Evolutionary conservation across 2,888 invertebrate genomes (phyloP).

Genomic region (Cantharis rustica): DNA sequence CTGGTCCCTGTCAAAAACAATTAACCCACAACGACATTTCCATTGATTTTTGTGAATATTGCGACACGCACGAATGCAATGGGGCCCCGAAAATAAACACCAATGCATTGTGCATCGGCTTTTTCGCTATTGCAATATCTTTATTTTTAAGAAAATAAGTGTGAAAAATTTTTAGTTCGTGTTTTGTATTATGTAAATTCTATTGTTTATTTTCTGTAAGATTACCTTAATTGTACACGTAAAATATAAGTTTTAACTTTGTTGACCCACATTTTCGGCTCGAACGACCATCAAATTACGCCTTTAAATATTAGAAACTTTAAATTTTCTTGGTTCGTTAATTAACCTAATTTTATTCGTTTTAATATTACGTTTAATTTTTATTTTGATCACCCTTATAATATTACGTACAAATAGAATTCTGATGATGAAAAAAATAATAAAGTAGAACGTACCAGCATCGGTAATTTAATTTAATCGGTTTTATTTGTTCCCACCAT

Average conservation of each 20-base stretch:
- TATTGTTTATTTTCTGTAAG: background rate
- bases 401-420: background rate
- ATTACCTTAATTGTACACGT: background rate
- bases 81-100: constrained; percentile 59
- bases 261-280: background rate
- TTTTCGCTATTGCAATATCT: constrained; percentile 36
- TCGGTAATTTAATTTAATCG: background rate
- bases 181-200: background rate
- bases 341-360: background rate
- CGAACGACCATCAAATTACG: background rate
- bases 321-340: background rate
- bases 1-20: constrained; percentile 58
- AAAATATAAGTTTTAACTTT: background rate
- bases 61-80: constrained; percentile 72
- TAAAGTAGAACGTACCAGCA: background rate
- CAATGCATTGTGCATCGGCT: constrained; percentile 52
- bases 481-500: background rate
- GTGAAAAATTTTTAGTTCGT: background rate
- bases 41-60: constrained; percentile 68
- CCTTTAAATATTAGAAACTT: background rate
- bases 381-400: background rate
- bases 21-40: constrained; percentile 59
- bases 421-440: background rate
- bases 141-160: constrained; percentile 23
- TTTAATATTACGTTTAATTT: background rate